Evolutionary conservation across 2,797 vertebrate genomes (phyloP), one percentile per base, ranked within the genome.

Genomic region (Manis javanica): DNA sequence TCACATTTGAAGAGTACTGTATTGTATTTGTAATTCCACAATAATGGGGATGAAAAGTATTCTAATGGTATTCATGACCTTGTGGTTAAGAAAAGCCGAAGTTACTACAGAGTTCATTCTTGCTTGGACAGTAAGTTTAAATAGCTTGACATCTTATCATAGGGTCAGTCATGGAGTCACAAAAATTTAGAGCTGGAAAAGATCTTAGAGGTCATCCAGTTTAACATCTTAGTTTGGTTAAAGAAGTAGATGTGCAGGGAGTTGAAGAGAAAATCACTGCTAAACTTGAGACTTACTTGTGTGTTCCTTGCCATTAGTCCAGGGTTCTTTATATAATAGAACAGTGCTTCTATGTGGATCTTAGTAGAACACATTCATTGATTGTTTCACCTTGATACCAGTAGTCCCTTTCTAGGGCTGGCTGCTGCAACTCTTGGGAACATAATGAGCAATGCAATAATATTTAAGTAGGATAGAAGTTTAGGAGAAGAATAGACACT

Each of bases 101-200:
- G 34, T 87, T 49, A 77, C 69, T 86, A 24, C 5, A 90, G 72
- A 81, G 34, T 78, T 82, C 96, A 69, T 66, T 94, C 57, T 94
- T 82, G 12, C 26, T 61, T 83, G 69, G 57, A 74, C 42, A 94
- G 21, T 51, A 51, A 61, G 74, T 90, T 96, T 87, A 90, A 91
- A 69, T 93, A 90, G 81, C 51, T 92, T 82, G 69, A 87, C 11
- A 31, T 71, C 92, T 95, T 94, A 77, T 84, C 75, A 19, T 57
- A 75, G 37, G 46, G 61, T 59, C 46, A 91, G 39, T 91, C 42
- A 85, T 34, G 74, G 26, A 93, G 18, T 77, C 55, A 86, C 12
- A 61, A 83, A 59, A 88, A 86, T 68, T 91, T 68, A 79, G 53
- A 91, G 29, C 39, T 81, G 74, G 59, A 97, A 95, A 81, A n/a